Evolutionary conservation across 2,797 vertebrate genomes (phyloP), one percentile per base, ranked within the genome.

Genomic region (Serranus cabrilla): DNA sequence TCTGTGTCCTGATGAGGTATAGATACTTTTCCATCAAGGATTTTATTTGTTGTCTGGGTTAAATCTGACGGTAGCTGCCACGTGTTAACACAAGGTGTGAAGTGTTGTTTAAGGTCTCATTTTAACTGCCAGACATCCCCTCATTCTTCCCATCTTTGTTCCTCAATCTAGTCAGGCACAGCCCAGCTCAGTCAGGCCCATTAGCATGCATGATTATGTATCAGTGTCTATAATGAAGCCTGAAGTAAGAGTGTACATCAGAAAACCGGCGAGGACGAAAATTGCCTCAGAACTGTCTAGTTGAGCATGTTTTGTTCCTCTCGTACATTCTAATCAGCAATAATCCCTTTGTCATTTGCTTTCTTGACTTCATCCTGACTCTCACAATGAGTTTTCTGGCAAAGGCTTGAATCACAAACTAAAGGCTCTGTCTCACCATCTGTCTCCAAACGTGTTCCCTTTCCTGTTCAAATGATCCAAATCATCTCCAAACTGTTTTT

Each of bases 171-270:
- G 81, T 86, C 82, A 84, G 86, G 71, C 74, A 7, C 80, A 78
- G 80, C 83, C 75, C 54, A 57, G 79, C 86, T 86, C 83, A 81
- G 76, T 82, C 85, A 68, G 82, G 68, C 65, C 82, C 89, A 94
- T 95, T 94, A 94, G 92, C 93, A 93, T 94, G 92, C 91, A 93
- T 92, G 92, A 93, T 94, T 93, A 92, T 89, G 85, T 93, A 92
- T 94, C 91, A 79, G 82, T 91, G 82, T 92, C 90, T 88, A 91
- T 94, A 94, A 95, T 93, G 87, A 93, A 92, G 91, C 86, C 91
- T 81, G 81, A 87, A 93, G 90, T 88, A 92, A 92, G 84, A 82
- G 86, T 89, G 90, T 89, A 93, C 89, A 91, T 93, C 91, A 89
- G 86, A 91, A 94, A 91, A 89, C 67, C 74, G 55, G 75, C 81